Evolutionary conservation across 2,888 invertebrate genomes (phyloP).

Genomic region (Clivina fossor): DNA sequence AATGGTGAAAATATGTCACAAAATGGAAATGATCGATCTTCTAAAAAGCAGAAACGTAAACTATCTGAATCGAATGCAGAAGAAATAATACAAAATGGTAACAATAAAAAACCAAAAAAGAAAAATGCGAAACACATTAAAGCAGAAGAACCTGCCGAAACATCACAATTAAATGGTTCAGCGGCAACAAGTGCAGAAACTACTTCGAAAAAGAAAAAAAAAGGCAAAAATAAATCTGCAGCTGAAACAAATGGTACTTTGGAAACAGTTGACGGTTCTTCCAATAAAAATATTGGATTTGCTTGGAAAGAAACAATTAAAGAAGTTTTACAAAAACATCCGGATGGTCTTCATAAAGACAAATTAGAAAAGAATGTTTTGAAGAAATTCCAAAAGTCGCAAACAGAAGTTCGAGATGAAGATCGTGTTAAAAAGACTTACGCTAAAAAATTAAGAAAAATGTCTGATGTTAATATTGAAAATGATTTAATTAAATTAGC

Average conservation of each 20-base stretch:
- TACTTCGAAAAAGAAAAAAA: constrained; percentile 36
- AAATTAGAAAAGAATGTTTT: constrained; percentile 77
- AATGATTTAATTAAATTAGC: constrained; percentile 59
- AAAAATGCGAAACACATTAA: constrained; percentile 12
- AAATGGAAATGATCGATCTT: constrained; percentile 30
- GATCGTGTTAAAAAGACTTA: constrained; percentile 71
- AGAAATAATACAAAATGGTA: background rate
- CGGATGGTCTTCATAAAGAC: constrained; percentile 64
- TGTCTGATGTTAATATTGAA: constrained; percentile 62
- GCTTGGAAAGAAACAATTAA: constrained; percentile 43
- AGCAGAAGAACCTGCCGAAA: background rate
- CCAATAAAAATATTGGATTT: constrained; percentile 36
- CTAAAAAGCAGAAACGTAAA: constrained; percentile 16
- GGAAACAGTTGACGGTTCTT: background rate
- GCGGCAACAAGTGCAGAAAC: constrained; percentile 12
- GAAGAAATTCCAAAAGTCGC: constrained; percentile 60
- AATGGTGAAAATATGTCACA: background rate
- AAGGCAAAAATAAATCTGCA: constrained; percentile 41
- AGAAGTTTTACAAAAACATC: constrained; percentile 54
- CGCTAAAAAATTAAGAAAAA: constrained; percentile 70
- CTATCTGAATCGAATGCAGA: constrained; percentile 21
- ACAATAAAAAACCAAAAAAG: too few relatives aligned
- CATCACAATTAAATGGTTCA: constrained; percentile 28
- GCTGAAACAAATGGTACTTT: constrained; percentile 46
- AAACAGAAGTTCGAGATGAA: constrained; percentile 54